Evolutionary conservation across 2,888 invertebrate genomes (phyloP).

Genomic region (Drosophila histrio): DNA sequence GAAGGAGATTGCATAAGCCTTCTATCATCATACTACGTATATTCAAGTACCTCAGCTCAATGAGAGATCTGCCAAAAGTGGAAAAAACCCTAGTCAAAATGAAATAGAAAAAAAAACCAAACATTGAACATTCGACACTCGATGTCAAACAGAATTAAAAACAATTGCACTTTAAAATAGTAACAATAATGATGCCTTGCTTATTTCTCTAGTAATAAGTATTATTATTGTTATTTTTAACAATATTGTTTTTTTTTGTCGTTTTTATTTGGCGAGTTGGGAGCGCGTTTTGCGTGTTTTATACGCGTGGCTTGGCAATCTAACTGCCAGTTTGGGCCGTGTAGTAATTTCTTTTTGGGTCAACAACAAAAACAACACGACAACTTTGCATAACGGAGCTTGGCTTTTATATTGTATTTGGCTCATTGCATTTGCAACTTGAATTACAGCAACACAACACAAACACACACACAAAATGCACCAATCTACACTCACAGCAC

Average conservation of each 20-base stretch:
- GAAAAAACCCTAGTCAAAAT: constrained; percentile 11
- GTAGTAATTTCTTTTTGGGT: constrained; percentile 67
- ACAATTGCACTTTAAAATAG: constrained; percentile 23
- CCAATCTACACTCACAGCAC: constrained; percentile 28
- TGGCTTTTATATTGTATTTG: constrained; percentile 47
- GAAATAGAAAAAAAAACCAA: too few relatives aligned
- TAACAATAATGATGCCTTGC: constrained; percentile 26
- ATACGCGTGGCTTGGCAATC: constrained; percentile 58
- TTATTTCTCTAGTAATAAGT: constrained; percentile 10
- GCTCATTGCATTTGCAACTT: constrained; percentile 47
- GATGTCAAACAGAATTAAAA: constrained; percentile 39
- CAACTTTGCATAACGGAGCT: constrained; percentile 71
- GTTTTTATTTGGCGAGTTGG: constrained; percentile 21
- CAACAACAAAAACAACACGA: constrained; percentile 43
- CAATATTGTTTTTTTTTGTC: constrained; percentile 1
- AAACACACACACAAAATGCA: constrained; percentile 17
- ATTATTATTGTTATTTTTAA: constrained; percentile 12
- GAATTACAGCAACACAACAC: constrained; percentile 37
- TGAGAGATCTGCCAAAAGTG: constrained; percentile 31
- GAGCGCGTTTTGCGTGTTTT: constrained; percentile 49
- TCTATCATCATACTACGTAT: constrained; percentile 4
- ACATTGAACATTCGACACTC: constrained; percentile 40
- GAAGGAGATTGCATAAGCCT: constrained; percentile 17
- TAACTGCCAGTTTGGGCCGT: constrained; percentile 46
- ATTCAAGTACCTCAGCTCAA: constrained; percentile 21